These are phyloP conservation scores for Oostethus manadensis DNA, from an alignment of 2,113 vertebrate genomes.

Conservation along the genomic window DNA sequence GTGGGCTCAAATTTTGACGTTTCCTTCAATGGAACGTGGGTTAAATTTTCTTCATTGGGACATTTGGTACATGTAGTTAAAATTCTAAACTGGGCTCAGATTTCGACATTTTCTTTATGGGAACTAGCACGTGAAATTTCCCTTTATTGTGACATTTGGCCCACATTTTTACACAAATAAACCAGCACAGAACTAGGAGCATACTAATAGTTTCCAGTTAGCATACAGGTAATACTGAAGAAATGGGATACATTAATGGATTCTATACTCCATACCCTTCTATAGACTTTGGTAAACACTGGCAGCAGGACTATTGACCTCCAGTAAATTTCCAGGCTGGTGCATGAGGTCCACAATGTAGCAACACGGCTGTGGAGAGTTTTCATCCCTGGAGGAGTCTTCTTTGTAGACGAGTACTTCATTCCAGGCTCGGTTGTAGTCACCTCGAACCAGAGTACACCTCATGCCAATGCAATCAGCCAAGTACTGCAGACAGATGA, in stretches of 20 bases:
- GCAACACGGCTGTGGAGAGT: slow-evolving; percentile 48
- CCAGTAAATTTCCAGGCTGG: slow-evolving; percentile 78
- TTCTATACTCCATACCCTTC: too few relatives aligned
- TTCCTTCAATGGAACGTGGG: not conserved
- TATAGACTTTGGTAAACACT: slow-evolving; percentile 65
- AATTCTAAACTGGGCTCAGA: too few relatives aligned
- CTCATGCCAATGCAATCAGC: slow-evolving; percentile 78
- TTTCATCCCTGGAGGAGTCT: slow-evolving; percentile 38
- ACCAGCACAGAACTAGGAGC: not conserved
- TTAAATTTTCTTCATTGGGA: not conserved
- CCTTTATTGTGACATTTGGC: not conserved
- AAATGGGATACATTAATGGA: not conserved
- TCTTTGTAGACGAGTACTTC: slow-evolving; percentile 73
- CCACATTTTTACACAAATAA: not conserved
- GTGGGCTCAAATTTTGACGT: too few relatives aligned
- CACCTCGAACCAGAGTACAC: slow-evolving; percentile 78
- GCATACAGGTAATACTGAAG: not conserved
- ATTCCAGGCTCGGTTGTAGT: slow-evolving; percentile 88
- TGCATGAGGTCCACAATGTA: slow-evolving; percentile 85
- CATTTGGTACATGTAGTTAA: not conserved
- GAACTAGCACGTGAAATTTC: too few relatives aligned
- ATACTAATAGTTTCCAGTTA: not conserved
- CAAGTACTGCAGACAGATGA: slow-evolving; percentile 69
- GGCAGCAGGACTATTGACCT: slow-evolving; percentile 69
- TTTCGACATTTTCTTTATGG: too few relatives aligned